phyloP scores from a whole-genome alignment of 2,888 invertebrate species.

The Eristalis pertinax region DNA sequence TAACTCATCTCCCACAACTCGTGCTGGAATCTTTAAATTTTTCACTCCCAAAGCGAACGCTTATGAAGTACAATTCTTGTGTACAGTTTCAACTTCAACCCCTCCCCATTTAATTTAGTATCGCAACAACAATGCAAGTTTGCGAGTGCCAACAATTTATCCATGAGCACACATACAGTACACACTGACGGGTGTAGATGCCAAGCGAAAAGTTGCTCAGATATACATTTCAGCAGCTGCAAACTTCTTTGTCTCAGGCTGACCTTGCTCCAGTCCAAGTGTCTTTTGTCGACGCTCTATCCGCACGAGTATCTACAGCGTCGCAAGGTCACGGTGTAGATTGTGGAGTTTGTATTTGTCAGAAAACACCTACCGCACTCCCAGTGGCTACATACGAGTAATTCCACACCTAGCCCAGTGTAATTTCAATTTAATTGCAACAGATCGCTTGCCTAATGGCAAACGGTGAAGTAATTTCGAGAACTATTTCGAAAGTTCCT shows the following conservation, averaged over 20 bases:
- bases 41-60: neutral
- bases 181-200: neutral
- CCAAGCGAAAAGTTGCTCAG: slow-evolving; percentile 27
- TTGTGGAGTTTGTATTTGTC: neutral
- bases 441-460: neutral
- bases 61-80: neutral
- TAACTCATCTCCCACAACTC: neutral
- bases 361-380: neutral
- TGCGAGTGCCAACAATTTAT: neutral
- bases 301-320: neutral
- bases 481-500: slow-evolving; percentile 34
- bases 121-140: neutral
- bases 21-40: neutral
- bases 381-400: neutral
- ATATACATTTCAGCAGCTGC: slow-evolving; percentile 12
- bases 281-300: slow-evolving; percentile 22
- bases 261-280: slow-evolving; percentile 52
- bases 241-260: slow-evolving; percentile 26
- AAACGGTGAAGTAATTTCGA: neutral
- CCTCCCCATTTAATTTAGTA: neutral
- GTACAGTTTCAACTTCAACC: neutral
- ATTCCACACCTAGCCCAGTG: neutral
- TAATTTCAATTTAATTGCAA: slow-evolving; percentile 22
- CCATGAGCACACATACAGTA: neutral
- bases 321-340: slow-evolving; percentile 42